Evolutionary conservation across 2,888 invertebrate species (phyloP).

Genomic region (Epsilonema sp.): DNA sequence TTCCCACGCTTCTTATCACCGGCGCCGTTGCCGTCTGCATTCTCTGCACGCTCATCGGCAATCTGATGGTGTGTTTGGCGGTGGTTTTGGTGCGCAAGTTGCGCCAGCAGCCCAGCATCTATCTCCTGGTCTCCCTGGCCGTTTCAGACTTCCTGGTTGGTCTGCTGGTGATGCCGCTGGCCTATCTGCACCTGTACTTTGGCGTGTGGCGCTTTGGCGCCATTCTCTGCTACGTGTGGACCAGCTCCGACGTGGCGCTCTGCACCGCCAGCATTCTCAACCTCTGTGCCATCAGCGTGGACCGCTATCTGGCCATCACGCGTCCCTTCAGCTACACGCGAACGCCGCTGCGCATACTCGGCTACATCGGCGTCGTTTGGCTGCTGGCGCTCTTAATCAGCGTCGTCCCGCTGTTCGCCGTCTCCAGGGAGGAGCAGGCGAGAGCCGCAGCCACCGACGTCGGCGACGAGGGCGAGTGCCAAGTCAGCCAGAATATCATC

Average conservation of each 20-base stretch:
- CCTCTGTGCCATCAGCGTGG: conserved; percentile 39
- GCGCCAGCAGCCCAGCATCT: conserved; percentile 22
- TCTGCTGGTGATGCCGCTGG: conserved; percentile 38
- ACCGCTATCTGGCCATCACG: conserved; percentile 37
- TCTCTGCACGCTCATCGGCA: conserved; percentile 36
- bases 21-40: conserved; percentile 33
- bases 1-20: conserved; percentile 7
- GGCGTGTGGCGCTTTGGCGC: conserved; percentile 16
- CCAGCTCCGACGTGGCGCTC: conserved; percentile 37
- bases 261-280: conserved; percentile 40
- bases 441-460: too few relatives aligned
- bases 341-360: neutral
- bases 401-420: conserved; percentile 65
- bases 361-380: conserved; percentile 48
- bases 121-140: conserved; percentile 35
- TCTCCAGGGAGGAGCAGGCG: conserved; percentile 43
- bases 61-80: conserved; percentile 37
- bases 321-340: conserved; percentile 73
- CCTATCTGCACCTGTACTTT: conserved; percentile 30
- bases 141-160: conserved; percentile 39
- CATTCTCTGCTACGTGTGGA: conserved; percentile 35
- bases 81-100: conserved; percentile 37
- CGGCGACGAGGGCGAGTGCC: conserved; percentile 42
- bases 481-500: conserved; percentile 75
- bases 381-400: conserved; percentile 76